Evolutionary conservation across 2,888 invertebrate genomes (phyloP).

Genomic region (Teleiodes luculella): DNA sequence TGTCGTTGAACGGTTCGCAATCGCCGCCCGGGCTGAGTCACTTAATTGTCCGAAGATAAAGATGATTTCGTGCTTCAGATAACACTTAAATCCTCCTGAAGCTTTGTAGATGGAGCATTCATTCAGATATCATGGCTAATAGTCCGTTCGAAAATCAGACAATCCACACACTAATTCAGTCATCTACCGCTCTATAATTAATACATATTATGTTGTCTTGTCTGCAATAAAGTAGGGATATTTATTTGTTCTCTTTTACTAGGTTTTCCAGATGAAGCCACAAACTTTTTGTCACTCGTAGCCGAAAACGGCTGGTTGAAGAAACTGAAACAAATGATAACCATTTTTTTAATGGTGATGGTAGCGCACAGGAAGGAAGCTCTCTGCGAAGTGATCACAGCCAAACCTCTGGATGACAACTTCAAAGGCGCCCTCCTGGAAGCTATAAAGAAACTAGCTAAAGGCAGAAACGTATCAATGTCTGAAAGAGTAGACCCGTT

Average conservation of each 20-base stretch:
- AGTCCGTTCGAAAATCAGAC: no score
- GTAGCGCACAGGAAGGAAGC: constrained; percentile 62
- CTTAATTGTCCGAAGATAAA: no score
- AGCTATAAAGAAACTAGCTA: constrained; percentile 49
- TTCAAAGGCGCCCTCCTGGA: constrained; percentile 41
- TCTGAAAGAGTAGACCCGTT: constrained; percentile 55
- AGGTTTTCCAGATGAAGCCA: constrained; percentile 53
- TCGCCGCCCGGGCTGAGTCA: no score
- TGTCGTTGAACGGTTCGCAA: no score
- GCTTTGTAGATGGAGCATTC: no score
- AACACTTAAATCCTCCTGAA: no score
- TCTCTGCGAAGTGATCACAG: constrained; percentile 63
- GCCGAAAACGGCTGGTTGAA: constrained; percentile 64
- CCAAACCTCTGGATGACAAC: constrained; percentile 47
- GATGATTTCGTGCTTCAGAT: no score
- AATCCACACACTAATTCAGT: no score
- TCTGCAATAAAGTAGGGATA: no score
- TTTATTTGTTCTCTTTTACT: not conserved
- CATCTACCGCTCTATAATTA: no score
- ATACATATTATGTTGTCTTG: no score
- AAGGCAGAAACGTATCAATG: constrained; percentile 52
- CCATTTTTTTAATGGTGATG: constrained; percentile 53
- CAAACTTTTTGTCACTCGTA: constrained; percentile 53
- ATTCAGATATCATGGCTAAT: no score
- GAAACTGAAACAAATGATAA: constrained; percentile 50